These are phyloP conservation scores for Sminthurides bifidus DNA, from an alignment of 1,140 invertebrate genomes.

Conservation along the genomic window DNA sequence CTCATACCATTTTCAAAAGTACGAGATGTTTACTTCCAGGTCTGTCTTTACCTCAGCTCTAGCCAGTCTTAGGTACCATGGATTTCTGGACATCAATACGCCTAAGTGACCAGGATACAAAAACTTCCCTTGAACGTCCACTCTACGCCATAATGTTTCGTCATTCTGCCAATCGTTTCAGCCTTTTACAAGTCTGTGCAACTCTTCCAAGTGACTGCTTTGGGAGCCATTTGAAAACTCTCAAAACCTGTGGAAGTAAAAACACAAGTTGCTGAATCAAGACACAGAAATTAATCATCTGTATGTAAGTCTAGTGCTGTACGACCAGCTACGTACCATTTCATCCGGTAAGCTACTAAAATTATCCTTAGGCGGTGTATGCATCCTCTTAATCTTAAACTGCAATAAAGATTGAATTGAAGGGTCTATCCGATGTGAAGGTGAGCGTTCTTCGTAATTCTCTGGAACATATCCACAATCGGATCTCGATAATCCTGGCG, in stretches of 20 bases:
- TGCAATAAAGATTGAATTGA: not conserved
- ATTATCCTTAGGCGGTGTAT: not conserved
- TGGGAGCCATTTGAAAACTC: conserved; percentile 17
- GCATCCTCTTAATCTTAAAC: not conserved
- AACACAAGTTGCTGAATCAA: not conserved
- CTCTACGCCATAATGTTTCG: conserved; percentile 26
- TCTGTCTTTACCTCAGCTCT: conserved; percentile 11
- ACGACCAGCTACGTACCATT: conserved; percentile 17
- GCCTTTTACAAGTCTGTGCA: conserved; percentile 13
- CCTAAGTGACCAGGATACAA: conserved; percentile 9
- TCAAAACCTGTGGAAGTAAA: conserved; percentile 14
- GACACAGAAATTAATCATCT: not conserved
- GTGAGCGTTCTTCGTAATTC: not conserved
- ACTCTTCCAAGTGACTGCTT: conserved; percentile 10
- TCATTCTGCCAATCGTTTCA: conserved; percentile 17
- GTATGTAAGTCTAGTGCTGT: not conserved
- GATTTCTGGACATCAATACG: conserved; percentile 8
- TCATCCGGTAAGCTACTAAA: conserved; percentile 25
- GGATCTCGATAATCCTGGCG: not conserved
- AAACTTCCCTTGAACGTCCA: conserved; percentile 11
- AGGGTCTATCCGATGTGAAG: not conserved
- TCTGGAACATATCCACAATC: not conserved
- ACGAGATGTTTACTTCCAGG: not conserved
- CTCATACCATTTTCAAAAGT: not conserved
- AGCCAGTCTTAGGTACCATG: conserved; percentile 17